phyloP scores from a whole-genome alignment of 2,113 vertebrate genomes.

The Dicerorhinus sumatrensis region DNA sequence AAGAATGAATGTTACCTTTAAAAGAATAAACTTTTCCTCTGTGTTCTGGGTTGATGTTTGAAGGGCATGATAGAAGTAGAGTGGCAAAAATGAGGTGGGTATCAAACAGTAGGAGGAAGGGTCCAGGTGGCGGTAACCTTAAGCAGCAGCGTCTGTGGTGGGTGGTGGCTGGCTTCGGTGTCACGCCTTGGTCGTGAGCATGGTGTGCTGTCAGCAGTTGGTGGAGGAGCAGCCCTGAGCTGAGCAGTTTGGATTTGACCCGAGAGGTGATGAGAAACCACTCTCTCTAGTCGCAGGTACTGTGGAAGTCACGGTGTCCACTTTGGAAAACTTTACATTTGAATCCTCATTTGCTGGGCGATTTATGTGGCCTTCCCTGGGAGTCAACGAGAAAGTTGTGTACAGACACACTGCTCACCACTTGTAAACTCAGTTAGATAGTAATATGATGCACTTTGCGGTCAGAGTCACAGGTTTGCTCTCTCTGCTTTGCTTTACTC shows the following conservation, averaged over 20 bases:
- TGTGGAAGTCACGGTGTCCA: background rate
- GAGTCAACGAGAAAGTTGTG: background rate
- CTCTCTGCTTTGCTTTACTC: background rate
- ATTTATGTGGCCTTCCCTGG: background rate
- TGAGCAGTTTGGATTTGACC: background rate
- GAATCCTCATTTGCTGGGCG: background rate
- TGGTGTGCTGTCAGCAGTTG: background rate
- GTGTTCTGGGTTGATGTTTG: background rate
- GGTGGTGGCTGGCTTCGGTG: background rate
- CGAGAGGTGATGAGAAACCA: background rate
- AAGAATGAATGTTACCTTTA: background rate
- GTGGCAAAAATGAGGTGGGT: background rate
- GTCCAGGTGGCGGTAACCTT: rapidly evolving
- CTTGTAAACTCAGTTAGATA: background rate
- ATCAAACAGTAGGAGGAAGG: background rate
- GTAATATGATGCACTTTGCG: rapidly evolving
- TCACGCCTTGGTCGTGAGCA: background rate
- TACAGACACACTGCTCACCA: no score
- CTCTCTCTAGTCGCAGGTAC: no score
- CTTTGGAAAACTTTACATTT: background rate
- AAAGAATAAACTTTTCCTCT: background rate
- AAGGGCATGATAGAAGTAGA: background rate
- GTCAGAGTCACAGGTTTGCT: background rate
- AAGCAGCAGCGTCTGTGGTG: background rate
- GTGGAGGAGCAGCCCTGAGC: no score